Percentiles rank a stretch among this genome's conserved stretches.
These are phyloP conservation scores for Sebastes vulpes DNA, from an alignment of 2,797 vertebrate species.

Conservation along the genomic window DNA sequence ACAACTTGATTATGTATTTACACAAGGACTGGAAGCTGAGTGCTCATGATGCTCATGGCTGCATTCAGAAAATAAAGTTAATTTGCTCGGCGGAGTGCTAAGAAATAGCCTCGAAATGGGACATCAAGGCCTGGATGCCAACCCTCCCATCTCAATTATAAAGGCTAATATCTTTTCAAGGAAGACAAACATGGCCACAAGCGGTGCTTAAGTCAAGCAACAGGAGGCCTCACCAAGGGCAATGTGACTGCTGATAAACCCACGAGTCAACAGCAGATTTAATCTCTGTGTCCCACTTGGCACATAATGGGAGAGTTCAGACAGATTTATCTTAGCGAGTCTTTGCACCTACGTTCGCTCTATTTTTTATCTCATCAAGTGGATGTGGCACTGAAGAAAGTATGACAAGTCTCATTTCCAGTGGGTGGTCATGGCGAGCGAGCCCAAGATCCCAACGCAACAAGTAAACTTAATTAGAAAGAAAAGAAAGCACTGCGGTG, in stretches of 20 bases:
- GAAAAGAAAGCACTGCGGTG: constrained; percentile 22
- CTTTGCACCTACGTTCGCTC: constrained; percentile 57
- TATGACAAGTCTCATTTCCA: constrained; percentile 73
- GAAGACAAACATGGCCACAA: constrained; percentile 74
- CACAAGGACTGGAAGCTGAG: constrained; percentile 50
- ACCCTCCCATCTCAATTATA: constrained; percentile 66
- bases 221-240: constrained; percentile 75
- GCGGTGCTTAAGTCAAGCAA: constrained; percentile 67
- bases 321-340: constrained; percentile 68
- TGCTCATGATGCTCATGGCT: constrained; percentile 43
- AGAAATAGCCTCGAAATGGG: constrained; percentile 56
- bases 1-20: constrained; percentile 73
- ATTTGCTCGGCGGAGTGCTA: constrained; percentile 33
- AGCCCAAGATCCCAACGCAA: constrained; percentile 53
- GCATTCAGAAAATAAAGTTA: constrained; percentile 44
- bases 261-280: constrained; percentile 73
- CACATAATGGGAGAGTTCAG: constrained; percentile 79
- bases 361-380: constrained; percentile 56
- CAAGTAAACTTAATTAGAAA: constrained; percentile 71
- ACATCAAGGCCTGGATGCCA: constrained; percentile 50
- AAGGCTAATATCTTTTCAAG: constrained; percentile 68
- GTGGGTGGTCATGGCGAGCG: constrained; percentile 60
- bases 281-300: constrained; percentile 78
- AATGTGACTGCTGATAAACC: constrained; percentile 77
- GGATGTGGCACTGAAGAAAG: constrained; percentile 58